Evolutionary conservation across 2,888 invertebrate genomes (phyloP), one percentile per base, ranked within the genome.

Genomic region (Conops quadrifasciatus): DNA sequence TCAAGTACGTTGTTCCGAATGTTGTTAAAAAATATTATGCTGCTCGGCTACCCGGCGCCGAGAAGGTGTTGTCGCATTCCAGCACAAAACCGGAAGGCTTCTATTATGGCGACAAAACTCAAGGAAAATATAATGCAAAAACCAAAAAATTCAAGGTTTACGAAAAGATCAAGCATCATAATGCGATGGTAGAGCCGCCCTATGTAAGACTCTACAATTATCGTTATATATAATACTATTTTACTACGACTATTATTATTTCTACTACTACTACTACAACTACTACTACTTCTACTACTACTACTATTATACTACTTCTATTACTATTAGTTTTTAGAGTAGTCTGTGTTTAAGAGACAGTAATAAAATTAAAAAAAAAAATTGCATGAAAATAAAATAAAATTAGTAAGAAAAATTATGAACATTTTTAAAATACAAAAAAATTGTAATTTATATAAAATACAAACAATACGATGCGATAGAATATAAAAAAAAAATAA

Each of bases 121-220:
- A 86, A 76, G 86, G 85, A 76, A 84, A 84, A 80, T 85, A 83
- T 77, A 85, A 86, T 75, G 79, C 79, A 45, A 86, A 85, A 78
- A 82, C 84, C 71, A 85, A 85, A 79, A 85, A 85, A 74, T 84
- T 82, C 77, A 85, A 85, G 76, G 84, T 81, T 51, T 85, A 81
- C 75, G 85, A 85, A 78, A 85, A 85, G 79, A 79, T 80, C 71
- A 83, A 84, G 77, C 82, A 84, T 73, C 36, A 36, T 4, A 36
- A 36, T 36, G 78, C 79, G 15, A 30, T n/a, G 49, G 49, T 36
- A 36, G 28, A 49, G 73, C 79, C 80, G 76, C 79, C 79, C 76
- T 83, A 83, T 79, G 86, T 86, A 85, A 85, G 85, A 79, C 63
- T 68, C 26, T 75, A 75, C 71, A 74, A 76, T 73, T 75, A 75